Base-by-base conservation (phyloP, 2,888 invertebrate species). In the Cepaea hortensis region DNA sequence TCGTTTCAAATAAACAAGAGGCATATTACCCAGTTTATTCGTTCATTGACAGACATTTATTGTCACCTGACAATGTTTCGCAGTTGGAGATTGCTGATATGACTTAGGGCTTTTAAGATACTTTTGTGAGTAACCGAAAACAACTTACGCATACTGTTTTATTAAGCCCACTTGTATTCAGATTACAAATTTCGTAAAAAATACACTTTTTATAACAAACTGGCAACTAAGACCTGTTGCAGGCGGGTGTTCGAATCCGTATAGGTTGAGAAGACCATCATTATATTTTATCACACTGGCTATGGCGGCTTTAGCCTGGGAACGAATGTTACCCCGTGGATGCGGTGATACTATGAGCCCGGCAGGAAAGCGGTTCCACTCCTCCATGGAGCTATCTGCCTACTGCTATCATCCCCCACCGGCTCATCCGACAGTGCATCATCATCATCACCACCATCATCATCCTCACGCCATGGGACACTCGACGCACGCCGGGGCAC, bases 341-440 rank as follows among this genome's bases (percentile, higher is more conserved):
- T 85, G 85, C 90, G 84, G 91, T 89, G 79, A 90, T 82, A 11
- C 91, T 87, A 62, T 90, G 90, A 13, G 91, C 87, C 50, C 92
- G 90, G 87, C 91, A 90, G 35, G 92, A 91, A 76, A 91, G 87
- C 86, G 90, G 89, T 82, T 91, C 46, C 84, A 81, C 81, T 84
- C 81, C 61, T 73, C 81, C 35, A 84, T 88, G 85, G 85, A 87
- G n/a, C 68, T 84, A 9, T 81, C 80, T 6, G 73, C 84, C 13
- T 87, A 87, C 84, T 84, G 81, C 65, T 87, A 87, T 73, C 84
- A 81, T 61, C 87, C 80, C 35, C 73, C 84, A 15, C 80, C 84
- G 13, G 20, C 87, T 18, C 86, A 86, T 65, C 84, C 83, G 1
- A 61, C 86, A 3, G 82, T 81, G 20, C 86, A 86, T 55, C 86